A percentile compares a stretch with the other conserved stretches of the same genome.
Evolutionary conservation across 2,113 vertebrate genomes (phyloP).

Genomic region (Oncorhynchus keta): DNA sequence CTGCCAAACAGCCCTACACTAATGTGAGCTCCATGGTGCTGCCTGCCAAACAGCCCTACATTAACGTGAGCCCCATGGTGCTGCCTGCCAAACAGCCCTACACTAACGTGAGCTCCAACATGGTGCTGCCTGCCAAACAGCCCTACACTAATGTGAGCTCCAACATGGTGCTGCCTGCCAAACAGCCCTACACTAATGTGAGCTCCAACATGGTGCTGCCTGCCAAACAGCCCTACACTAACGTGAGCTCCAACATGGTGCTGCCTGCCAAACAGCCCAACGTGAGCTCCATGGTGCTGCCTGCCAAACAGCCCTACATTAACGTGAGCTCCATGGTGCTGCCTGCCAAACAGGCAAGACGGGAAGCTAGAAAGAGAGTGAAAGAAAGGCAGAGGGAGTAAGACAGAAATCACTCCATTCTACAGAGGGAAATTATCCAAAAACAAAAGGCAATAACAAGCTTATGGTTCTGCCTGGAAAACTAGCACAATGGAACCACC

Average conservation of each 20-base stretch:
- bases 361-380: background rate
- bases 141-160: conserved; percentile 28
- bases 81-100: conserved; percentile 56
- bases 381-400: background rate
- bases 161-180: conserved; percentile 53
- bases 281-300: conserved; percentile 40
- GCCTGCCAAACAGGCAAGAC: conserved; percentile 54
- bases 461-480: conserved; percentile 71
- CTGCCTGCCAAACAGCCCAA: conserved; percentile 57
- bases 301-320: conserved; percentile 27
- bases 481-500: conserved; percentile 66
- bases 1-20: conserved; percentile 53
- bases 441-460: conserved; percentile 77
- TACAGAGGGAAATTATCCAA: conserved; percentile 70
- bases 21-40: conserved; percentile 42
- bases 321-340: conserved; percentile 43
- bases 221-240: conserved; percentile 52
- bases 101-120: conserved; percentile 35
- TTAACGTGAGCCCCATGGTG: conserved; percentile 36
- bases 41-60: conserved; percentile 55
- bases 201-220: conserved; percentile 52
- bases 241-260: conserved; percentile 39
- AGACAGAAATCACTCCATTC: conserved; percentile 51
- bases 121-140: conserved; percentile 59
- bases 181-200: conserved; percentile 26